A percentile compares a stretch with the other conserved stretches of the same genome.
Conservation (phyloP, 2,888 invertebrate species). For the Tenthredo distinguenda region DNA sequence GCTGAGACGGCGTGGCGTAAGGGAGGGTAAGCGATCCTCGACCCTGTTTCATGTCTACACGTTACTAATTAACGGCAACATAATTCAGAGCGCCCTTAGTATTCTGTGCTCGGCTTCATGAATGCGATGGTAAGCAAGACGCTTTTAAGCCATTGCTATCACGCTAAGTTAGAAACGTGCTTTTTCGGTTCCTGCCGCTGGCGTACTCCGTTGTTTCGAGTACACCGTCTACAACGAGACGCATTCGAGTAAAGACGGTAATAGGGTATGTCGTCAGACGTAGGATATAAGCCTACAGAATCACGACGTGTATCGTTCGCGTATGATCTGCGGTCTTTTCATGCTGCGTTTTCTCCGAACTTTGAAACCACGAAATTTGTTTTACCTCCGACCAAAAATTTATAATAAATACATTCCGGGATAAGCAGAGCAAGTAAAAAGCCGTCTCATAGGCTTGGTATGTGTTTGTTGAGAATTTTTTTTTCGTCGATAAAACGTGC, state of each 20-base stretch:
- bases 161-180: not conserved
- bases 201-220: not conserved
- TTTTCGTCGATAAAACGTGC: not conserved
- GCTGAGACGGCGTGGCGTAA: slow-evolving; percentile 10
- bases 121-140: slow-evolving; percentile 22
- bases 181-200: not conserved
- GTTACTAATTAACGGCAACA: slow-evolving; percentile 41
- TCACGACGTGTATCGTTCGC: not conserved
- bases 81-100: slow-evolving; percentile 27
- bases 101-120: slow-evolving; percentile 1
- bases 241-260: slow-evolving; percentile 1
- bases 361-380: not conserved
- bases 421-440: not conserved
- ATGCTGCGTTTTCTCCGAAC: not conserved
- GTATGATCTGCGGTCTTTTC: no score
- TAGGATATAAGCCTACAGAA: not conserved
- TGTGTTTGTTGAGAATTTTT: not conserved
- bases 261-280: not conserved
- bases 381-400: not conserved
- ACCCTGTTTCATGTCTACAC: slow-evolving; percentile 39
- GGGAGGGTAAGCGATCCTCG: slow-evolving; percentile 46
- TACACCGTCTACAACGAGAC: not conserved
- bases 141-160: slow-evolving; percentile 9
- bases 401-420: not conserved
- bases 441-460: not conserved